Base-by-base conservation (phyloP, 2,888 invertebrate genomes). In the Acanthosoma haemorrhoidale region DNA sequence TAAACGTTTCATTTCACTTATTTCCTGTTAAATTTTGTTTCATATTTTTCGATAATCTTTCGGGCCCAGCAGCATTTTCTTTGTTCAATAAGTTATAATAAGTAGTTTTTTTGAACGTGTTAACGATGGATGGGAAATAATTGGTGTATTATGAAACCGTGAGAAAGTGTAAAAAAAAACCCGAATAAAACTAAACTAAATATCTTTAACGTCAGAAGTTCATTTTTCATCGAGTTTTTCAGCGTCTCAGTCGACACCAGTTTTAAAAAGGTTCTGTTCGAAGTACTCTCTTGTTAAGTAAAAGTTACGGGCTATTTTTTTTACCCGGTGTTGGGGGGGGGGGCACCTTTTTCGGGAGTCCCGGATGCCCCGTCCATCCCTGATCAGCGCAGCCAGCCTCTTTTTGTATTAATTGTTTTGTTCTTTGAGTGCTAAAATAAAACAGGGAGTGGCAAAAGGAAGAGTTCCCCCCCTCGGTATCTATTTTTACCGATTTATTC, bases 361-460 rank as follows among this genome's bases (percentile, higher is more conserved):
- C 67, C 16, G 34, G 36, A 57, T 57, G 58, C 67, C 67, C 57
- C 32, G 34, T 16, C 36, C 67, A 43, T 51, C 51, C 34, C 13
- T 29, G 51, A 39, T 64, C 41, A 66, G 66, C n/a, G 34, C 16
- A 8, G 41, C 66, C 43, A 11, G 5, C 11, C 11, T 2, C 9
- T 43, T 51, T 25, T 43, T 51, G 15, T 21, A 51, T 51, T 51
- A 51, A 25, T 51, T 51, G 51, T 51, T 25, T 13, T 51, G 25
- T 51, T 51, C 51, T 51, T 51, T 29, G 25, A 16, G 51, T 25
- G 21, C 43, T 18, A 51, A 51, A 51, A 51, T 51, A 51, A 51
- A 51, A 51, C 51, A 25, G 51, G 51, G n/a, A 51, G 11, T 51
- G 51, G 25, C 51, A 25, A 51, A 51, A 51, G 21, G 43, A 21